Base-by-base conservation (phyloP, 1,140 invertebrate genomes). In the Tetramorium alpestre region DNA sequence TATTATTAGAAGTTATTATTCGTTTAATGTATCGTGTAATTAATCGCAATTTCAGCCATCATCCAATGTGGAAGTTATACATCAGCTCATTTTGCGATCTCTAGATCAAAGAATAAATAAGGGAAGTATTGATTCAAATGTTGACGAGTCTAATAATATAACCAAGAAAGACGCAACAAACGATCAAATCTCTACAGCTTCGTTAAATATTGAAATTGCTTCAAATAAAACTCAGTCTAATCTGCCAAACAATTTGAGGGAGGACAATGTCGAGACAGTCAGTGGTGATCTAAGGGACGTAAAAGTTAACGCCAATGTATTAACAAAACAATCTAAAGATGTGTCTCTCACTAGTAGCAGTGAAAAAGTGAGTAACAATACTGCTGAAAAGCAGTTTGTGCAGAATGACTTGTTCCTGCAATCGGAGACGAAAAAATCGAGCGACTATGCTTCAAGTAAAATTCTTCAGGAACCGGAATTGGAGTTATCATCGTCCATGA, bases 41-140 rank as follows among this genome's bases (percentile, higher is more conserved):
- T 28, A 41, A 49, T 38, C 0, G 25, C 51, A n/a, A 77, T 89
- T 92, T 64, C 56, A 94, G 94, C 64, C 89, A n/a, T 47, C 82
- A 7, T 91, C 87, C 38, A 85, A 89, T 6, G 88, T 89, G 56
- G 93, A 94, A 38, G 90, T 94, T 7, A 89, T 94, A 28, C 90
- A 94, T 8, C 94, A 95, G 51, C 82, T 95, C 1, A 25, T 93
- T 16, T 25, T 94, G 18, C 87, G 87, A 75, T 94, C 93, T 54
- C 69, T 94, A 0, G 93, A 94, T 7, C 88, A 85, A 3, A 70
- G 51, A 18, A 2, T 33, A 1, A n/a, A 8, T 3, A 51, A 78
- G 10, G 58, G 33, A 58, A 33, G 0, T 51, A 0, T 69, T 69
- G n/a, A 73, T 3, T 28, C 28, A 0, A 88, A 62, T 8, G 41